Evolutionary conservation across 2,113 vertebrate genomes (phyloP).

Genomic region (Setophaga petechia): DNA sequence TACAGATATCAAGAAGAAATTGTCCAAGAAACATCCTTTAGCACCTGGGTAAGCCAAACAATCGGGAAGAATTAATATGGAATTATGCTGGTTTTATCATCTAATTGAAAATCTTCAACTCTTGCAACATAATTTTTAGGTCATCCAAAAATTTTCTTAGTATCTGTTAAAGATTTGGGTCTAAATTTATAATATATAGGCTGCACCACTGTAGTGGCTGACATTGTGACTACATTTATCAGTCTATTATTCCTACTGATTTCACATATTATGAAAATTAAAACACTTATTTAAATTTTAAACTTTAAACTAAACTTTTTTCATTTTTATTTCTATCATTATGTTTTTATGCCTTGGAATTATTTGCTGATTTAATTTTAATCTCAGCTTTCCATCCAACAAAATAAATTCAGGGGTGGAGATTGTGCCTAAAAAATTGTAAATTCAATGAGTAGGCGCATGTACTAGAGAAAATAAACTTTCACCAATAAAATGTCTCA

Average conservation of each 20-base stretch:
- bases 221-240: background rate
- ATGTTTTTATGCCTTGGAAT: background rate
- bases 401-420: background rate
- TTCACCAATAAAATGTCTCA: background rate
- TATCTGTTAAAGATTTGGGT: background rate
- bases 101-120: background rate
- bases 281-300: background rate
- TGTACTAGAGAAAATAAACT: background rate
- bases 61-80: background rate
- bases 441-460: background rate
- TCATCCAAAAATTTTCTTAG: background rate
- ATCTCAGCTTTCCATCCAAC: background rate
- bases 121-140: background rate
- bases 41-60: background rate
- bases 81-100: rapidly evolving
- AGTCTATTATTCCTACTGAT: background rate
- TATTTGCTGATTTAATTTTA: background rate
- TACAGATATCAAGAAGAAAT: background rate
- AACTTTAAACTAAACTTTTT: background rate
- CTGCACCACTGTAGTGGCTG: background rate
- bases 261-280: background rate
- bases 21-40: background rate
- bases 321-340: background rate
- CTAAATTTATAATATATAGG: background rate
- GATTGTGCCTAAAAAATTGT: background rate